These are phyloP conservation scores for Cabera pusaria DNA, from an alignment of 2,888 invertebrate species.

Conservation along the genomic window DNA sequence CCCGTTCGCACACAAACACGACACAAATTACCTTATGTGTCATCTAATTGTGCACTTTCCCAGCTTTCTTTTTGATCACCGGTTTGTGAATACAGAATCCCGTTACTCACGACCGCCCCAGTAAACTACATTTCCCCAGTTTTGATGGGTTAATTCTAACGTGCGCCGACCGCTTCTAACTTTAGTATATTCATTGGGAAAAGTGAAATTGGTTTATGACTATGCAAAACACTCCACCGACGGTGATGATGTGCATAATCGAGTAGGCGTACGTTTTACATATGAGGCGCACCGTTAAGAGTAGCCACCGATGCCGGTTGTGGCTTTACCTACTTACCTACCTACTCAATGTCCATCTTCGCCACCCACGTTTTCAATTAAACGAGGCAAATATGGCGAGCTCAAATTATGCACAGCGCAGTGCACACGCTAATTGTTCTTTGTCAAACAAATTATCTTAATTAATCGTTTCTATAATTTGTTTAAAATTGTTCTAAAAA, in stretches of 20 bases:
- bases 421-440: constrained; percentile 20
- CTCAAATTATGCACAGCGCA: constrained; percentile 1
- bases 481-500: too few relatives aligned
- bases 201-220: constrained; percentile 33
- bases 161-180: constrained; percentile 21
- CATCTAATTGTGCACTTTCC: constrained; percentile 72
- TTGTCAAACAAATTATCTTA: constrained; percentile 11
- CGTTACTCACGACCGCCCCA: constrained; percentile 68
- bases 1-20: constrained; percentile 34
- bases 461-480: constrained; percentile 9
- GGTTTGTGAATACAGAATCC: constrained; percentile 57
- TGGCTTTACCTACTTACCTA: constrained; percentile 11
- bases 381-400: constrained; percentile 14
- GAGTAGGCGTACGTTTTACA: constrained; percentile 5
- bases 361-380: constrained; percentile 15
- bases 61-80: constrained; percentile 71
- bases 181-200: constrained; percentile 28
- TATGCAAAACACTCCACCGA: constrained; percentile 33
- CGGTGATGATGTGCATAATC: constrained; percentile 16
- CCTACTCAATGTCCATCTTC: constrained; percentile 16
- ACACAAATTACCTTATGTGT: constrained; percentile 43
- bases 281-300: constrained; percentile 4
- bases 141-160: constrained; percentile 41
- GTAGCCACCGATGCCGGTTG: too few relatives aligned
- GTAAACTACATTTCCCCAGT: constrained; percentile 61